These are phyloP conservation scores for Leucosticte australis DNA, from an alignment of 2,113 vertebrate genomes.

Conservation along the genomic window DNA sequence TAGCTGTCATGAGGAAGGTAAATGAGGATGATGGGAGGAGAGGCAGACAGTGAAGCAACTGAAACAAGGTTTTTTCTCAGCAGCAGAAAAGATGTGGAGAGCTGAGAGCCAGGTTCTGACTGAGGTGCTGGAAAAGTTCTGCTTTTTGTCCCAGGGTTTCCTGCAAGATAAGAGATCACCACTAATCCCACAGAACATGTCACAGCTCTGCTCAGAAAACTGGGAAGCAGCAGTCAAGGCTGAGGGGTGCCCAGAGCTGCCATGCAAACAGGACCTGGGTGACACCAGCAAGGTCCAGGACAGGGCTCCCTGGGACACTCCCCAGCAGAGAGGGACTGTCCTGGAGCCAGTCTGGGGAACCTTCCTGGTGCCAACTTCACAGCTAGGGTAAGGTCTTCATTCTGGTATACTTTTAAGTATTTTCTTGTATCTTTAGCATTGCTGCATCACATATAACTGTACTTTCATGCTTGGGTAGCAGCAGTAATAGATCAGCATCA, in stretches of 20 bases:
- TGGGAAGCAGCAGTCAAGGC: neutral
- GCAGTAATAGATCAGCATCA: neutral
- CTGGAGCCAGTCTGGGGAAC: neutral
- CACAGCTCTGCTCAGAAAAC: neutral
- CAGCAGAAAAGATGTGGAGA: neutral
- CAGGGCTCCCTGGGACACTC: neutral
- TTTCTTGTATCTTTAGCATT: neutral
- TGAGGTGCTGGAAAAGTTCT: neutral
- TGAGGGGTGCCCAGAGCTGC: neutral
- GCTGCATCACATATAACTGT: neutral
- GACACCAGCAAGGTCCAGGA: neutral
- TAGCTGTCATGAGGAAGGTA: neutral
- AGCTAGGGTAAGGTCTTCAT: neutral
- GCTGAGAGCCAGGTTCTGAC: neutral
- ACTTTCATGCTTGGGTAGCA: conserved; percentile 27
- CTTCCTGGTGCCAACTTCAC: neutral
- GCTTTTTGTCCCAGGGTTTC: neutral
- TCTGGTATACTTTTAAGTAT: neutral
- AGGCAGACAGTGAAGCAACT: neutral
- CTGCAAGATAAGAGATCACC: neutral
- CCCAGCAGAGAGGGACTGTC: neutral
- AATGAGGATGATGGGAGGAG: neutral
- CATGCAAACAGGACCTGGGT: neutral
- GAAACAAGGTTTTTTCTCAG: neutral
- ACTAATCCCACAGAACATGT: neutral